Percentiles rank a stretch among this genome's conserved stretches.
phyloP scores from a whole-genome alignment of 2,797 vertebrate species.

The Uromys caudimaculatus region DNA sequence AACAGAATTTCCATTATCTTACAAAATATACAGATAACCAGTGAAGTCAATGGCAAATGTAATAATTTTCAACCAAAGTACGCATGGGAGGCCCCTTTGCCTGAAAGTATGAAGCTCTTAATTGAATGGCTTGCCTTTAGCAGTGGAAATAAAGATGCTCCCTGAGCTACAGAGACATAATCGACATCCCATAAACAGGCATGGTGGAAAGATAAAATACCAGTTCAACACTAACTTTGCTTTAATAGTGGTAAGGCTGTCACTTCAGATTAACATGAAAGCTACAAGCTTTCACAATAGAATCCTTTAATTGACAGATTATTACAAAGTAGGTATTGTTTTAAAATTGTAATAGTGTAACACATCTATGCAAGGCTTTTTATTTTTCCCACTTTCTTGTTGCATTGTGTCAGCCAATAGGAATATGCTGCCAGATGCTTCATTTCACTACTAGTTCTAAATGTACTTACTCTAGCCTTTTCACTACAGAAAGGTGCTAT shows the following conservation, averaged over 20 bases:
- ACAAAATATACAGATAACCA: conserved; percentile 14
- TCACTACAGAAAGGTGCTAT: not conserved
- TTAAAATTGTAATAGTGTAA: not conserved
- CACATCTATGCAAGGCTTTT: not conserved
- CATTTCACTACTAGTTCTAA: not conserved
- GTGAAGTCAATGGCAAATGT: not conserved
- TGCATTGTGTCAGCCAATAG: conserved; percentile 20
- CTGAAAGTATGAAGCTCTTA: not conserved
- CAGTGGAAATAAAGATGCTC: conserved; percentile 11
- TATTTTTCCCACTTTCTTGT: not conserved
- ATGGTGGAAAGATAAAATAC: not conserved
- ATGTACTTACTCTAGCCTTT: not conserved
- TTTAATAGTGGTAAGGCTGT: not conserved
- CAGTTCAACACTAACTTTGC: not conserved
- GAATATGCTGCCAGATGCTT: not conserved
- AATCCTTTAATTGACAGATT: conserved; percentile 17
- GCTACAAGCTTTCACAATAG: not conserved
- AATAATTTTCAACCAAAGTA: conserved; percentile 35
- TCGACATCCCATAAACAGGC: not conserved
- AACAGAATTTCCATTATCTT: conserved; percentile 18
- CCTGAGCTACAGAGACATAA: not conserved
- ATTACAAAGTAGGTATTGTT: conserved; percentile 7
- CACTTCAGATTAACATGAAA: conserved; percentile 3
- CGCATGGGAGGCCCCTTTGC: not conserved
- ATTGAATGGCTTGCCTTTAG: conserved; percentile 17